Evolutionary conservation across 2,113 vertebrate genomes (phyloP).

Genomic region (Erythrocercus mccallii): DNA sequence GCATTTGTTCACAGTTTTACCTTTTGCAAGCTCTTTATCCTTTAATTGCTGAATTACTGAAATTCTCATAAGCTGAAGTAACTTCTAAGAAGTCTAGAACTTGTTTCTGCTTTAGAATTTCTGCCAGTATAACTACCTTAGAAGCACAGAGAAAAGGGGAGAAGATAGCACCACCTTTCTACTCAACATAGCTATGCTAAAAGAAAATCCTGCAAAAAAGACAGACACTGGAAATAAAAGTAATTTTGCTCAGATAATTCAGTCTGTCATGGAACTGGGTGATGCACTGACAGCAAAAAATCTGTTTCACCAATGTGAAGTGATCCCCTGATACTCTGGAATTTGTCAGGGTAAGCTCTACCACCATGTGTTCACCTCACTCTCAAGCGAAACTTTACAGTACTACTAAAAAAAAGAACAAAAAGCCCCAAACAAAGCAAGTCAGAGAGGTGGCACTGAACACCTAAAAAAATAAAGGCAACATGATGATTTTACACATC

Average conservation of each 20-base stretch:
- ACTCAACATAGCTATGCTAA: neutral
- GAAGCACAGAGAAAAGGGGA: neutral
- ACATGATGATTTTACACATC: neutral
- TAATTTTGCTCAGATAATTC: neutral
- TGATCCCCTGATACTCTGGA: neutral
- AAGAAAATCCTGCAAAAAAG: neutral
- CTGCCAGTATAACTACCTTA: neutral
- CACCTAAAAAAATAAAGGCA: neutral
- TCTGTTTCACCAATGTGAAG: neutral
- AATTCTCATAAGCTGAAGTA: neutral
- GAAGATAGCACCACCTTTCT: neutral
- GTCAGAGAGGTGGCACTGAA: neutral
- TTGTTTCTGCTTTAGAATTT: neutral
- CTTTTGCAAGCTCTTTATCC: neutral
- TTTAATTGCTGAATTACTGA: neutral
- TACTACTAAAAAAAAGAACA: neutral
- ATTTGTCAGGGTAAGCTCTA: neutral
- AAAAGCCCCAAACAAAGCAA: neutral
- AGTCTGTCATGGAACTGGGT: neutral
- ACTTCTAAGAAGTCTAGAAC: neutral
- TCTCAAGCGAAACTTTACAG: neutral
- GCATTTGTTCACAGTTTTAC: neutral
- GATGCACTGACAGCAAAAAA: neutral
- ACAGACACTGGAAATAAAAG: neutral
- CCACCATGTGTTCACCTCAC: neutral